phyloP scores from a whole-genome alignment of 1,140 invertebrate genomes.

The Wasmannia auropunctata region DNA sequence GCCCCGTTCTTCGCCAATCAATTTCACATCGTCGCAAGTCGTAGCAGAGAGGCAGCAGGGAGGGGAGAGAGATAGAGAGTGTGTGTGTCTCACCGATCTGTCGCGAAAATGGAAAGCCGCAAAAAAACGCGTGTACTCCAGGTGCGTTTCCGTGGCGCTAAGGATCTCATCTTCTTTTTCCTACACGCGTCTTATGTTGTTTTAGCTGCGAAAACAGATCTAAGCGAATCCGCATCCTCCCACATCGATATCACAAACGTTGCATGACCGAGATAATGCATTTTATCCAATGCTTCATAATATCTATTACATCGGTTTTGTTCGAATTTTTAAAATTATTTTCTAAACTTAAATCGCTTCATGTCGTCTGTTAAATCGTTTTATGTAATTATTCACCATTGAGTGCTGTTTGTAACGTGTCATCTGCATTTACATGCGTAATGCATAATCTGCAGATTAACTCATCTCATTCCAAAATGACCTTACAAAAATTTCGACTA shows the following conservation, averaged over 20 bases:
- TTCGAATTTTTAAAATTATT: background rate
- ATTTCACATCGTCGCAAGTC: slow-evolving; percentile 30
- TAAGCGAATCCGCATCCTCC: background rate
- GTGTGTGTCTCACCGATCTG: background rate
- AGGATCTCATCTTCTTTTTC: slow-evolving; percentile 44
- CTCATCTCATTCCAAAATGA: background rate
- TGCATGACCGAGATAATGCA: background rate
- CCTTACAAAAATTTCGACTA: background rate
- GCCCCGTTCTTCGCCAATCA: slow-evolving; percentile 40
- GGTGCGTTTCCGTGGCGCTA: slow-evolving; percentile 27
- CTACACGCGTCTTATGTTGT: slow-evolving; percentile 24
- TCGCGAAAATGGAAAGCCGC: slow-evolving; percentile 22
- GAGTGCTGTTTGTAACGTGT: background rate
- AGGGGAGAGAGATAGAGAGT: background rate
- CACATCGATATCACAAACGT: background rate
- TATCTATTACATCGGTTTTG: background rate
- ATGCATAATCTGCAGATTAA: background rate
- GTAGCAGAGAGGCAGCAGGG: background rate
- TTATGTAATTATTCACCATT: background rate
- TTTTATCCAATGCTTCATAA: background rate
- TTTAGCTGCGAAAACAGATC: background rate
- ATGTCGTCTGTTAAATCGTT: too few relatives aligned
- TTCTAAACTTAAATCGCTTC: background rate
- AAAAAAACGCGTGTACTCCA: slow-evolving; percentile 14
- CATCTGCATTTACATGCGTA: background rate